Evolutionary conservation across 2,113 vertebrate genomes (phyloP), one percentile per base, ranked within the genome.

Genomic region (Microtus montanus): DNA sequence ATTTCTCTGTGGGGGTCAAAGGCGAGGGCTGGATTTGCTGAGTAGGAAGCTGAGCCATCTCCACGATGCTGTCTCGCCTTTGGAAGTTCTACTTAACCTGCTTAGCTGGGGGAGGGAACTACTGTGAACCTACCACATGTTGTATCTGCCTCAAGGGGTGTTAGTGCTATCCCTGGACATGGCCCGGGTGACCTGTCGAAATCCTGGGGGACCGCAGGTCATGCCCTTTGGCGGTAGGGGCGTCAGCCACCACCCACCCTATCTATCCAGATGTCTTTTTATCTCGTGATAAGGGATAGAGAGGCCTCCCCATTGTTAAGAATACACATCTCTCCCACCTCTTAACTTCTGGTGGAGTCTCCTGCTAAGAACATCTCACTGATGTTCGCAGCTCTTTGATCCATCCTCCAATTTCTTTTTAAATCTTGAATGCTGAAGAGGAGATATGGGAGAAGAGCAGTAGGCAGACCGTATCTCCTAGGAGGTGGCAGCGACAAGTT

Each of bases 331-430:
- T 87, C 49, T 24, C 52, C 73, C 3, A 52, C n/a, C n/a, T 86
- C 70, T 47, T 74, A 47, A 47, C 68, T 24, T 30, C 77, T 73
- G 78, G 70, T 66, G 77, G 79, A 44, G 63, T 79, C 75, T 54
- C 87, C 90, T 75, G 88, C 93, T 84, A 41, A 64, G 26, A 84
- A 41, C 44, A 73, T 82, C 77, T 94, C 87, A 70, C 52, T 63
- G 73, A 58, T 74, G 85, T 68, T 58, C 19, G 66, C 63, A 61
- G 19, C 75, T 64, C 7, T 79, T 77, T 79, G 54, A 68, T 87
- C 71, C 61, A n/a, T 58, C 54, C 47, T 74, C 92, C 38, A 15
- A 20, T 90, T 87, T 66, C 49, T 58, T 80, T 22, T 11, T 22
- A 38, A 54, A 28, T 64, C 70, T 73, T 52, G 35, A 90, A 82